These are phyloP conservation scores for Virgularia gustaviana DNA, from an alignment of 92 coral and sea anemone species.

Conservation along the genomic window DNA sequence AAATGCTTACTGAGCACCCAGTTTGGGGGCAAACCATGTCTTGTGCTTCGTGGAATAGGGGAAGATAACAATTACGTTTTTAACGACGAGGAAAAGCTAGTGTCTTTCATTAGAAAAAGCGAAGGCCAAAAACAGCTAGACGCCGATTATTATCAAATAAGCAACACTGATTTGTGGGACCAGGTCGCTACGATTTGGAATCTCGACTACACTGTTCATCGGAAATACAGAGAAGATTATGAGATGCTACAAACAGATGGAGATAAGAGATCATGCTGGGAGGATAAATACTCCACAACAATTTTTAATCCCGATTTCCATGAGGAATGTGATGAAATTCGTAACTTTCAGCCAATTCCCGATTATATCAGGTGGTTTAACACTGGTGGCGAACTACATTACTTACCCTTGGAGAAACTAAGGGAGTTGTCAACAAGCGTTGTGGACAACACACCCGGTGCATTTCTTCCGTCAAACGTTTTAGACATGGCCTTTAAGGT, in stretches of 20 bases:
- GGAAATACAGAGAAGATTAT: slow-evolving; percentile 56
- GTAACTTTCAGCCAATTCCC: slow-evolving; percentile 34
- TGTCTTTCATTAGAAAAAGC: slow-evolving; percentile 38
- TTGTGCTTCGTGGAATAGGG: slow-evolving; percentile 40
- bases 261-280: slow-evolving; percentile 42
- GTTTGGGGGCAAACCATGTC: slow-evolving; percentile 44
- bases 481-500: slow-evolving; percentile 55
- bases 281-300: slow-evolving; percentile 40
- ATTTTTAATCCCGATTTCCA: slow-evolving; percentile 43
- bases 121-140: slow-evolving; percentile 28
- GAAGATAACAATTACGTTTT: slow-evolving; percentile 25
- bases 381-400: slow-evolving; percentile 38
- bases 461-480: slow-evolving; percentile 55
- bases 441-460: slow-evolving; percentile 45
- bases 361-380: slow-evolving; percentile 47
- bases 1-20: slow-evolving; percentile 28
- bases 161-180: slow-evolving; percentile 8
- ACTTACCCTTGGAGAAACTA: slow-evolving; percentile 47
- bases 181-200: slow-evolving; percentile 42
- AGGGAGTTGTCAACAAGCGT: slow-evolving; percentile 20
- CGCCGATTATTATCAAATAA: background rate
- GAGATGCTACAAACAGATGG: slow-evolving; percentile 37
- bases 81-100: slow-evolving; percentile 37
- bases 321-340: background rate
- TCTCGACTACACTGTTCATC: slow-evolving; percentile 27